These are phyloP conservation scores for Pseudorhombus dupliciocellatus DNA, from an alignment of 2,113 vertebrate genomes.

Conservation along the genomic window DNA sequence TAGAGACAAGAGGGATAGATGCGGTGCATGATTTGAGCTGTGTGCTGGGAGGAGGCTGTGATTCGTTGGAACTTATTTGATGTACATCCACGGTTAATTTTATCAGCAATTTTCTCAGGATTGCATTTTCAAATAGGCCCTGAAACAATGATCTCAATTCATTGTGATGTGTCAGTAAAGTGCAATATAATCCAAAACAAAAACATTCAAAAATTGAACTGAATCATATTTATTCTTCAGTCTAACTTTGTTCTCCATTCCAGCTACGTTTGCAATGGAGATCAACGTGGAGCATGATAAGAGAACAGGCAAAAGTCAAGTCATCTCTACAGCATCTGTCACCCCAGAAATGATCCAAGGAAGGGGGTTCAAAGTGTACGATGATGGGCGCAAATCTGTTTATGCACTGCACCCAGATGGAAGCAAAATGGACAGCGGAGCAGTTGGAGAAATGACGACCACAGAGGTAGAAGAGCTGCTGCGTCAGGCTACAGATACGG, in stretches of 20 bases:
- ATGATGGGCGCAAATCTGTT: constrained; percentile 91
- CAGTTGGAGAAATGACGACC: constrained; percentile 82
- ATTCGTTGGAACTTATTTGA: no score
- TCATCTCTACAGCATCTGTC: constrained; percentile 90
- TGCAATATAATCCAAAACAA: no score
- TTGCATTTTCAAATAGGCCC: no score
- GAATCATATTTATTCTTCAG: neutral
- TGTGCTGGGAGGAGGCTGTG: neutral
- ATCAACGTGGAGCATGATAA: constrained; percentile 93
- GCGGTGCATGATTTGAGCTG: neutral
- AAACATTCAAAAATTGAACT: neutral
- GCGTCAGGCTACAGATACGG: constrained; percentile 87
- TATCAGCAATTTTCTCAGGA: no score
- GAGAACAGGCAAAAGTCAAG: constrained; percentile 89
- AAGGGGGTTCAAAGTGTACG: constrained; percentile 90
- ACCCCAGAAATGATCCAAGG: constrained; percentile 84
- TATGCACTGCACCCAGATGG: constrained; percentile 83
- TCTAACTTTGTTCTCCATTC: constrained; percentile 35
- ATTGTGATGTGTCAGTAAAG: no score
- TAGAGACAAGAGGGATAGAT: no score
- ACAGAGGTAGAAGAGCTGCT: constrained; percentile 91
- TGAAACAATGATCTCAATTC: no score
- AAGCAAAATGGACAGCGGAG: constrained; percentile 45
- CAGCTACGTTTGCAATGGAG: constrained; percentile 94
- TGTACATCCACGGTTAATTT: no score